Conservation (phyloP, 1,140 invertebrate genomes). For the Drosophila subobscura region DNA sequence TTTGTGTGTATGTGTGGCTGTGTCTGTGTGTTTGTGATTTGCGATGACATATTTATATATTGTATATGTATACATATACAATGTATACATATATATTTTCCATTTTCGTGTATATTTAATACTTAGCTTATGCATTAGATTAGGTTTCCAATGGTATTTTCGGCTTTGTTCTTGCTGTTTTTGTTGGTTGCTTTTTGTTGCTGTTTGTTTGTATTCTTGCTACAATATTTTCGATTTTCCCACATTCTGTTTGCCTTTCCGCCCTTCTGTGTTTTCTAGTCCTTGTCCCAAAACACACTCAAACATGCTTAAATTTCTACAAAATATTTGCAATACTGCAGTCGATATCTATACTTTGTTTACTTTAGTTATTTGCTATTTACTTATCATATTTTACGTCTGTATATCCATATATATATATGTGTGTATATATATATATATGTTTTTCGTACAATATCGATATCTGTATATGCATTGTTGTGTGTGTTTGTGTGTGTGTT, state of each 20-base stretch:
- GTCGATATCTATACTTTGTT: conserved; percentile 82
- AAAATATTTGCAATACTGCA: conserved; percentile 84
- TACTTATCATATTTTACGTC: conserved; percentile 72
- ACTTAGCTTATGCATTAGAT: conserved; percentile 71
- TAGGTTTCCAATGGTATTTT: conserved; percentile 46
- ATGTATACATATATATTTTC: conserved; percentile 30
- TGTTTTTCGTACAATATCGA: conserved; percentile 39
- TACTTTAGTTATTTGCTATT: conserved; percentile 76
- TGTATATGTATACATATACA: conserved; percentile 39
- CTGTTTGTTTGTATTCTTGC: conserved; percentile 53
- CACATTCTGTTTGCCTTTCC: conserved; percentile 52
- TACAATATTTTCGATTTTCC: conserved; percentile 53
- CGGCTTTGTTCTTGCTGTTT: conserved; percentile 41
- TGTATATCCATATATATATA: conserved; percentile 60
- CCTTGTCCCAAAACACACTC: conserved; percentile 68
- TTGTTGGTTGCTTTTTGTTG: conserved; percentile 28
- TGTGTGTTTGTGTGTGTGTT: conserved; percentile 21
- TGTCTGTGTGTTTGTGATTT: conserved; percentile 44
- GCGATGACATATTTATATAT: conserved; percentile 56
- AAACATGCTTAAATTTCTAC: conserved; percentile 83
- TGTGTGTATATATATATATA: conserved; percentile 36
- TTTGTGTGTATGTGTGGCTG: conserved; percentile 24
- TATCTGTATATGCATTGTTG: conserved; percentile 42
- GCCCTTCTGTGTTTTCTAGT: conserved; percentile 49
- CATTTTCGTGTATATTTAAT: conserved; percentile 65